Percentiles rank a stretch among this genome's conserved stretches.
These are phyloP conservation scores for Mobula birostris DNA, from an alignment of 2,113 vertebrate genomes.

Conservation along the genomic window DNA sequence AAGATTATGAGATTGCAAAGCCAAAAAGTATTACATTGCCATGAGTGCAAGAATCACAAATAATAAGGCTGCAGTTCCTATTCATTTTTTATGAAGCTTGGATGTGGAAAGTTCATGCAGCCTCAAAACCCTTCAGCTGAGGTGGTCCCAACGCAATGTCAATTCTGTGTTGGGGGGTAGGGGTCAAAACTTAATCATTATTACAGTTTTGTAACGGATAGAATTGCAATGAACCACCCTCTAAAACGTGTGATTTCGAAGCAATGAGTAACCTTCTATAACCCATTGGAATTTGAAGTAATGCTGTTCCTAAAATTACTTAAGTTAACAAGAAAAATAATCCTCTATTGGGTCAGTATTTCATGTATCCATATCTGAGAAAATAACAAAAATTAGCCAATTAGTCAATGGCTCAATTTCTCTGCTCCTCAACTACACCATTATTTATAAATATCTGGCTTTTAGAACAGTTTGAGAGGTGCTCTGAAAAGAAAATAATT, in stretches of 20 bases:
- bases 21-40: not conserved
- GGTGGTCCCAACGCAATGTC: not conserved
- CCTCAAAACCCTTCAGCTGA: too few species aligned
- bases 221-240: not conserved
- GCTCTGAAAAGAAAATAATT: not conserved
- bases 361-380: not conserved
- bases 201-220: not conserved
- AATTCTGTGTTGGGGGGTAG: not conserved
- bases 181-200: not conserved
- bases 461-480: not conserved
- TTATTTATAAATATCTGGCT: not conserved
- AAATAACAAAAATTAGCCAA: not conserved
- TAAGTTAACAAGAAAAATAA: not conserved
- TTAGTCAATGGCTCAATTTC: not conserved
- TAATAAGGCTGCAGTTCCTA: not conserved
- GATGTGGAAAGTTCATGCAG: not conserved
- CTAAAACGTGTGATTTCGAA: not conserved
- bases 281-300: not conserved
- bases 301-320: not conserved
- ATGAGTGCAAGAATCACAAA: not conserved
- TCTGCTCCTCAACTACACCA: not conserved
- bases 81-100: constrained; percentile 28
- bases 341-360: not conserved
- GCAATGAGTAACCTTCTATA: not conserved
- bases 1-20: constrained; percentile 25